phyloP scores from a whole-genome alignment of 1,140 invertebrate species.

The Drosophila nebulosa region DNA sequence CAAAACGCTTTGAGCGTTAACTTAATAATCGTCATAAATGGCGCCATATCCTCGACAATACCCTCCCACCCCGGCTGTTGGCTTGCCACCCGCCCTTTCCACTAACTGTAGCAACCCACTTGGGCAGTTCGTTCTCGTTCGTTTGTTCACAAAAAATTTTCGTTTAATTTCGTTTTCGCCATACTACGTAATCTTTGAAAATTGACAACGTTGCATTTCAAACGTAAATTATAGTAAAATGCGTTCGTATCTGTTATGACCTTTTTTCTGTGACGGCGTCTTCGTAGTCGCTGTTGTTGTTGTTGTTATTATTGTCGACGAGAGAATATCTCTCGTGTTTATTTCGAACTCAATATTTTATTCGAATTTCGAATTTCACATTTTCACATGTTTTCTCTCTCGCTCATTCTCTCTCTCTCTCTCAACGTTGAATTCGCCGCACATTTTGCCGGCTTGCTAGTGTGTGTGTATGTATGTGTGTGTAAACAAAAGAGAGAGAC shows the following conservation, averaged over 20 bases:
- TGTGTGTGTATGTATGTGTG: constrained; percentile 5
- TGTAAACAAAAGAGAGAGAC: constrained; percentile 19
- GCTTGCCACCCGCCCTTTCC: neutral
- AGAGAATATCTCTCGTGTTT: neutral
- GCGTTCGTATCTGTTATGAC: constrained; percentile 35
- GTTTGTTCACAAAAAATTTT: neutral
- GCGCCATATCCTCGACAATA: constrained; percentile 28
- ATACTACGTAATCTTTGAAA: constrained; percentile 69
- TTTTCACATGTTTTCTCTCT: constrained; percentile 4
- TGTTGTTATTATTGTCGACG: too few species aligned
- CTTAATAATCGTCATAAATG: constrained; percentile 70
- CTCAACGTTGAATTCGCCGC: constrained; percentile 57
- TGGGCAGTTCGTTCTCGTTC: neutral
- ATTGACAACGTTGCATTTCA: constrained; percentile 53
- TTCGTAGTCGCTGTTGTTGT: neutral
- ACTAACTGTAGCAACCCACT: neutral
- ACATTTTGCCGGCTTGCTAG: constrained; percentile 35
- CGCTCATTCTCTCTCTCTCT: constrained; percentile 4
- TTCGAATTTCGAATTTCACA: constrained; percentile 65
- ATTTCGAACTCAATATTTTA: constrained; percentile 73
- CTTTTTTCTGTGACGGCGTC: constrained; percentile 34
- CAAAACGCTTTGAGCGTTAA: constrained; percentile 40
- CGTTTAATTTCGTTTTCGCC: constrained; percentile 54
- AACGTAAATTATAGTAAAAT: constrained; percentile 63
- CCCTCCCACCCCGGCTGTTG: neutral